phyloP scores from a whole-genome alignment of 1,140 invertebrate genomes.

The Thaumetopoea pityocampa region DNA sequence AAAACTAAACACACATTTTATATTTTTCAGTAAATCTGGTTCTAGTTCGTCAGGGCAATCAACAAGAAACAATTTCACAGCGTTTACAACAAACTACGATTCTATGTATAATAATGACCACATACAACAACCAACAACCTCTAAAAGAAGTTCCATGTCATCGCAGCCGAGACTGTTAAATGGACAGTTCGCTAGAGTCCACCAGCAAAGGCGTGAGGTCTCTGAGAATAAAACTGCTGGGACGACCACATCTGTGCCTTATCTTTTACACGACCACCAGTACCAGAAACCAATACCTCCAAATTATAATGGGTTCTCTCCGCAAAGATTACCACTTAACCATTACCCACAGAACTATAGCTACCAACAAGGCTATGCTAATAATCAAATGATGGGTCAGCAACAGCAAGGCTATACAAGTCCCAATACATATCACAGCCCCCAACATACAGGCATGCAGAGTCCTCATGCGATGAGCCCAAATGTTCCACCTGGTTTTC shows the following conservation, averaged over 20 bases:
- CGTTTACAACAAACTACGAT: conserved; percentile 65
- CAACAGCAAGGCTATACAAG: conserved; percentile 50
- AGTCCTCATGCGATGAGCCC: conserved; percentile 51
- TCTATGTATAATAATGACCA: conserved; percentile 64
- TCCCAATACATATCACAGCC: conserved; percentile 58
- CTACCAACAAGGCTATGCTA: conserved; percentile 55
- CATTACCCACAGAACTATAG: conserved; percentile 61
- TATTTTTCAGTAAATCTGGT: conserved; percentile 69
- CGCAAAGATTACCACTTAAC: conserved; percentile 42
- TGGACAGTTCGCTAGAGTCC: conserved; percentile 54
- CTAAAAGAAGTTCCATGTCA: conserved; percentile 55
- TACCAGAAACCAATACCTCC: conserved; percentile 61
- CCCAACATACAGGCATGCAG: conserved; percentile 57
- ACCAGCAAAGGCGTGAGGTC: conserved; percentile 43
- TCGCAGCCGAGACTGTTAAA: conserved; percentile 49
- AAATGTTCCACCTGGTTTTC: conserved; percentile 49
- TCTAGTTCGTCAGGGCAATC: conserved; percentile 73
- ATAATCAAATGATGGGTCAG: conserved; percentile 46
- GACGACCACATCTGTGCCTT: conserved; percentile 43
- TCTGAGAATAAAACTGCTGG: conserved; percentile 37
- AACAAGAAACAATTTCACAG: conserved; percentile 68
- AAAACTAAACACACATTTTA: conserved; percentile 13
- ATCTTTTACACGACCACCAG: conserved; percentile 66
- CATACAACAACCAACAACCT: conserved; percentile 42
- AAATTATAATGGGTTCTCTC: conserved; percentile 60